phyloP scores from a whole-genome alignment of 2,113 vertebrate genomes.

The Phaethornis superciliosus region DNA sequence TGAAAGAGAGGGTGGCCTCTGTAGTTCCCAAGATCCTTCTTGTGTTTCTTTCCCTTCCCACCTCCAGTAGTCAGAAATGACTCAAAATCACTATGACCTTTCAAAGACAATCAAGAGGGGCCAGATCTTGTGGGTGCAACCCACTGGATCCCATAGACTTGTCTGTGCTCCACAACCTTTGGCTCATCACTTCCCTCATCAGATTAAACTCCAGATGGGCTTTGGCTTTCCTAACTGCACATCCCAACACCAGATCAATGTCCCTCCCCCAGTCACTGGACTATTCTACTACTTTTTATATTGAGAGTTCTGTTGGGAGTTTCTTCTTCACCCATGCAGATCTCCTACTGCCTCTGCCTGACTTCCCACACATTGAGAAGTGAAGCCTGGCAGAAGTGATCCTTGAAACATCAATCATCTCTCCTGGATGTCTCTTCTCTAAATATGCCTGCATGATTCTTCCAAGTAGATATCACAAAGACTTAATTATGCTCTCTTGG shows the following conservation, averaged over 20 bases:
- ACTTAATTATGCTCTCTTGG: background rate
- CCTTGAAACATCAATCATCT: background rate
- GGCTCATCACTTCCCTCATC: background rate
- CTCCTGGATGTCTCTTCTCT: background rate
- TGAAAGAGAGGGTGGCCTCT: background rate
- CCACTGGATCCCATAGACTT: background rate
- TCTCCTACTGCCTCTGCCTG: background rate
- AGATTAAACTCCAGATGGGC: background rate
- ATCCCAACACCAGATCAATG: background rate
- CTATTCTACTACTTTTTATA: background rate
- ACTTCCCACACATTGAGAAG: background rate
- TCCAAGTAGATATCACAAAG: background rate
- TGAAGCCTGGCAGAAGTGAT: background rate
- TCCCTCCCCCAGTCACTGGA: background rate
- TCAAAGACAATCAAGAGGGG: background rate
- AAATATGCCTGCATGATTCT: background rate
- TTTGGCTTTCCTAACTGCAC: background rate
- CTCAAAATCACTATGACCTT: background rate
- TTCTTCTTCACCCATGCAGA: background rate
- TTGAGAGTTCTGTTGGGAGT: background rate
- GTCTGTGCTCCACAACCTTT: background rate
- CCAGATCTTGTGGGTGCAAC: background rate
- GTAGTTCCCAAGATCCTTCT: background rate
- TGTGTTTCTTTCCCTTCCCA: background rate
- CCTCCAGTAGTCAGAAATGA: background rate